Conservation (phyloP, 2,113 vertebrate species). For the Natator depressus region DNA sequence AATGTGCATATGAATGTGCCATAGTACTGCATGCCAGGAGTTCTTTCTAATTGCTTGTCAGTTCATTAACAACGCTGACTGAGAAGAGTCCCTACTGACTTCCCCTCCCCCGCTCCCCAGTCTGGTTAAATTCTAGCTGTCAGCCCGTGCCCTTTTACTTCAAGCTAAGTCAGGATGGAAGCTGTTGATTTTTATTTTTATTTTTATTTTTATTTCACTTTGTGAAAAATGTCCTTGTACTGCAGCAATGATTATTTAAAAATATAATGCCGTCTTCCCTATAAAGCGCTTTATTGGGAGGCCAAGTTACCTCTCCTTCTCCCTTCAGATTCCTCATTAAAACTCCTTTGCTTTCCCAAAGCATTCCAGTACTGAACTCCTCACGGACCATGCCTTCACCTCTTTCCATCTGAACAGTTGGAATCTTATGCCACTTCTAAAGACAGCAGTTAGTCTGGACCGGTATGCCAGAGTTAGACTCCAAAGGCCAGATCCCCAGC, state of each 20-base stretch:
- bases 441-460: neutral
- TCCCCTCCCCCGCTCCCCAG: too few relatives aligned
- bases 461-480: rapidly evolving
- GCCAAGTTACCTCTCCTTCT: neutral
- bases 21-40: neutral
- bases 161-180: neutral
- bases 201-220: neutral
- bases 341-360: neutral
- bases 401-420: neutral
- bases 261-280: neutral
- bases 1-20: neutral
- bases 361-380: neutral
- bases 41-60: neutral
- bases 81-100: neutral
- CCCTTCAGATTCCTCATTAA: slow-evolving; percentile 5
- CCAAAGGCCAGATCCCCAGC: neutral
- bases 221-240: neutral
- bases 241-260: neutral
- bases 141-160: neutral
- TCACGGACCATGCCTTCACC: neutral
- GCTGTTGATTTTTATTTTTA: neutral
- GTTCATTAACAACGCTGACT: slow-evolving; percentile 1
- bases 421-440: neutral
- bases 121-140: neutral
- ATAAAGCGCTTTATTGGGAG: neutral